Evolutionary conservation across 2,888 invertebrate genomes (phyloP), one percentile per base, ranked within the genome.

Genomic region (Bugulina stolonifera): DNA sequence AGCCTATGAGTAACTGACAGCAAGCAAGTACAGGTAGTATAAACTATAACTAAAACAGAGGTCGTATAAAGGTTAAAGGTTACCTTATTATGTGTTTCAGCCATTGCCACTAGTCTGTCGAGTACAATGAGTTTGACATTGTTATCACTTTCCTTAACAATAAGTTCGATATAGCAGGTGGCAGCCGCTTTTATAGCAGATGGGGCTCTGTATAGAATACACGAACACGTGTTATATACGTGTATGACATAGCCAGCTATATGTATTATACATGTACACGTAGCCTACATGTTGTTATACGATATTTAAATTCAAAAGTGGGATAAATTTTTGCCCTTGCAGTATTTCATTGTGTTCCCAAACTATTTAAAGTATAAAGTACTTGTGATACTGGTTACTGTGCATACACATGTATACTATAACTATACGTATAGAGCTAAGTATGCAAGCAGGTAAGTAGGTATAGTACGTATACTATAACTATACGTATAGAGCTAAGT

Each of bases 111-210:
- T 75, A 99, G 87, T 27, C 97, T 89, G 80, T 96, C 97, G 79
- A 99, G 87, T 10, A 99, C 98, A 78, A 99, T 99, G 73, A 99
- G 87, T 87, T 99, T 99, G 23, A 99, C 98, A 87, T 99, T 99
- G 87, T 99, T 99, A 85, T 99, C 99, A 85, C 96, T 96, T 85
- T 99, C 99, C 85, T 98, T 99, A n/a, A 98, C 92, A 75, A 99
- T 94, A 77, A 99, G 87, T 82, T 99, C 99, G 80, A 99, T 98
- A 86, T 99, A 99, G 85, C 97, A 96, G 54, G 92, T 91, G 1
- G 98, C 98, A 0, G 99, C 99, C 35, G 95, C 95, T 89, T 89
- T 77, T 29, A 76, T 75, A 54, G 52, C 69, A 23, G 55, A 74
- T 14, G 35, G 69, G n/a, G 72, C 43, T 29, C 34, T 54, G 14